phyloP scores from a whole-genome alignment of 1,140 invertebrate species.

The Microplitis mediator region DNA sequence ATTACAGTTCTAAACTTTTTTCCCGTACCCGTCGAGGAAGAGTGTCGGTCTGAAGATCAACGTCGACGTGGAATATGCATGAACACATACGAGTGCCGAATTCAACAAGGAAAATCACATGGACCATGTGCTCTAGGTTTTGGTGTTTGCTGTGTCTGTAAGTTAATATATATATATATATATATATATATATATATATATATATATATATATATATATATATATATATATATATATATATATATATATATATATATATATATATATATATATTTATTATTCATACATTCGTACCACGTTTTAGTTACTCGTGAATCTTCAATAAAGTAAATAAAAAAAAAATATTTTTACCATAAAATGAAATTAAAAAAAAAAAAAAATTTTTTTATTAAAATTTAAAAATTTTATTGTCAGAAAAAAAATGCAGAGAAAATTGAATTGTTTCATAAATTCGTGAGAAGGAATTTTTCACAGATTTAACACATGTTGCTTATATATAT shows the following conservation, averaged over 20 bases:
- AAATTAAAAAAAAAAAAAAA: too few relatives aligned
- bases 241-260: neutral
- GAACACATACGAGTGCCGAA: conserved; percentile 83
- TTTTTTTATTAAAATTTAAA: too few relatives aligned
- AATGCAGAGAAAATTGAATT: too few relatives aligned
- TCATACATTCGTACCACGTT: neutral
- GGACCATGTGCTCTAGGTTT: conserved; percentile 84
- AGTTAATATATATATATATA: conserved; percentile 56
- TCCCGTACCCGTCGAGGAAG: conserved; percentile 77
- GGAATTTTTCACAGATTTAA: too few relatives aligned
- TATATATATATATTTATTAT: neutral
- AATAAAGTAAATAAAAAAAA: too few relatives aligned
- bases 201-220: too few relatives aligned
- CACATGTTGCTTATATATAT: neutral
- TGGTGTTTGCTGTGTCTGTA: conserved; percentile 87
- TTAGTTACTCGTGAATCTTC: too few relatives aligned
- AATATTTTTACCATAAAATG: too few relatives aligned
- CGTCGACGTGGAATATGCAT: conserved; percentile 76
- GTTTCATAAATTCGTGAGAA: too few relatives aligned
- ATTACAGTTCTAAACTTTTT: conserved; percentile 77
- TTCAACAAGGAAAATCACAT: conserved; percentile 73
- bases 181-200: neutral
- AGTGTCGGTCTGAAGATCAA: conserved; percentile 74
- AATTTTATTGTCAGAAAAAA: too few relatives aligned
- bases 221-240: neutral